Evolutionary conservation across 2,888 invertebrate species (phyloP).

Genomic region (Eristalis arbustorum): DNA sequence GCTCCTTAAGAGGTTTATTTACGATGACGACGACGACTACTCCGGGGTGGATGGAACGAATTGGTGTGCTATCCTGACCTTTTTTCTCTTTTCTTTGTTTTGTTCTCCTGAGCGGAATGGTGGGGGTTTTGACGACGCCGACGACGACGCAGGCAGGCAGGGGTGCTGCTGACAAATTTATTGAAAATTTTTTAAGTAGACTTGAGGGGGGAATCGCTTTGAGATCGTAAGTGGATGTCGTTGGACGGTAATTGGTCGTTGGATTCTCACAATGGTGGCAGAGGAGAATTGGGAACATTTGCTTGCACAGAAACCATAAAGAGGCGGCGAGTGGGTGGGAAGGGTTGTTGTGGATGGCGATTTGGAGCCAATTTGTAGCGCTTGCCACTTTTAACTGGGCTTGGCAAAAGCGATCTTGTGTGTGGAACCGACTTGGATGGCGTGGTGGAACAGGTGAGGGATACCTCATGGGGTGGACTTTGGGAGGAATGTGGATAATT

Average conservation of each 20-base stretch:
- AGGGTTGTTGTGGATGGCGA: neutral
- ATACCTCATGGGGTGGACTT: too few species aligned
- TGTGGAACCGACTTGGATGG: too few species aligned
- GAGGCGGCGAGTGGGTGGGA: neutral
- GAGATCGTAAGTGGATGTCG: neutral
- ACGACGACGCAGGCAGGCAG: neutral
- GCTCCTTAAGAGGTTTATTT: conserved; percentile 68
- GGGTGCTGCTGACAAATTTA: conserved; percentile 58
- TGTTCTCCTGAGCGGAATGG: conserved; percentile 10
- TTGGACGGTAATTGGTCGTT: neutral
- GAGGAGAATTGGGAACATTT: neutral
- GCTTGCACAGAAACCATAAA: neutral
- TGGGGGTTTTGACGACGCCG: neutral
- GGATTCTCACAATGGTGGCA: neutral
- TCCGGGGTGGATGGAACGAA: neutral
- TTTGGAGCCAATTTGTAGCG: neutral
- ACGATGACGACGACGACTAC: conserved; percentile 16
- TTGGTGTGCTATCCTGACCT: conserved; percentile 54
- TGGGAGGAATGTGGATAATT: too few species aligned
- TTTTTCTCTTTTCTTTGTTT: conserved; percentile 25
- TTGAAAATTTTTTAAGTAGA: conserved; percentile 32
- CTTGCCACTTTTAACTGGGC: neutral
- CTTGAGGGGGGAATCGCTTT: conserved; percentile 37
- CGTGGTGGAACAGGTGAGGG: too few species aligned
- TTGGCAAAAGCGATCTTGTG: too few species aligned